Conservation (phyloP, 2,113 vertebrate genomes). For the Eurystomus gularis region DNA sequence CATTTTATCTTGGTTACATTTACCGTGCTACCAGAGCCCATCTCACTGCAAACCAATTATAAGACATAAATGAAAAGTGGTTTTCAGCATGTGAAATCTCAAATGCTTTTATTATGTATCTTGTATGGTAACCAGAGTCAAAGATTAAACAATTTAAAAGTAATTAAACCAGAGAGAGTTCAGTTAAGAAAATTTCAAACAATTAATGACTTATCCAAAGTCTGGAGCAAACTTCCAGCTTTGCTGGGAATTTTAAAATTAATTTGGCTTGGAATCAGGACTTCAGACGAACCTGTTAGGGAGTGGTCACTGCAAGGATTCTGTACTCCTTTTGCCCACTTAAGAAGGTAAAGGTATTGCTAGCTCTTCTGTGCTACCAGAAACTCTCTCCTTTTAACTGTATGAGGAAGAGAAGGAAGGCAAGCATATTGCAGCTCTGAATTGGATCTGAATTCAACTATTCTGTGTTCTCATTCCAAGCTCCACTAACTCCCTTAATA, state of each 20-base stretch:
- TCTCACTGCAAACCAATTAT: conserved; percentile 30
- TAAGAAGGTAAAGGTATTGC: neutral
- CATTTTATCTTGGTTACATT: conserved; percentile 35
- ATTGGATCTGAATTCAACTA: neutral
- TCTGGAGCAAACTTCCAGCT: neutral
- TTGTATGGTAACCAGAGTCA: neutral
- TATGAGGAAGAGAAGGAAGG: neutral
- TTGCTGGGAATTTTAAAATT: conserved; percentile 14
- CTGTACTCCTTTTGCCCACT: neutral
- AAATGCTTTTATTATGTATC: neutral
- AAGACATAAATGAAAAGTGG: conserved; percentile 26
- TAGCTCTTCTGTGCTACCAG: neutral
- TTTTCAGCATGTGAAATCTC: conserved; percentile 8
- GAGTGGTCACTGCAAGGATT: neutral
- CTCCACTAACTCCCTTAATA: neutral
- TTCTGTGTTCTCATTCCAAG: neutral
- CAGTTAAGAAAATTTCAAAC: conserved; percentile 7
- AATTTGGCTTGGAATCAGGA: neutral
- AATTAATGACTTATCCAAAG: neutral
- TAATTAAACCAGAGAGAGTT: neutral
- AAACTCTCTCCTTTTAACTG: neutral
- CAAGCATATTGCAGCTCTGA: neutral
- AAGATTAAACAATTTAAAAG: conserved; percentile 40
- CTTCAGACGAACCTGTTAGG: neutral
- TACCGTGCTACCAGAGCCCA: neutral